These are phyloP conservation scores for Macrocentrus cingulum DNA, from an alignment of 1,140 invertebrate genomes.

Conservation along the genomic window DNA sequence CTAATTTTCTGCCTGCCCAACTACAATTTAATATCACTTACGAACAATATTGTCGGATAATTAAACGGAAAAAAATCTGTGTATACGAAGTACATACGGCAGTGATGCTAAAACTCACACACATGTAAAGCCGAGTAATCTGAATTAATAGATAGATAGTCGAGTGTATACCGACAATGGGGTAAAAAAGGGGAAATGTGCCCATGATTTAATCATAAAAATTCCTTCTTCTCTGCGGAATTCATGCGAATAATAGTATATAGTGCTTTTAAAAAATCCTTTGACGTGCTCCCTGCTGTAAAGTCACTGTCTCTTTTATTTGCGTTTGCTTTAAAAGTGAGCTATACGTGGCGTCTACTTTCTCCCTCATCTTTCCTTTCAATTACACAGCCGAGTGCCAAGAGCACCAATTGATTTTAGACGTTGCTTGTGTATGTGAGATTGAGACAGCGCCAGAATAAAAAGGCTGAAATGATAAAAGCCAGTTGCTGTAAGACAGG, in stretches of 20 bases:
- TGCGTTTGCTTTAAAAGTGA: neutral
- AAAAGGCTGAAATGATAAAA: neutral
- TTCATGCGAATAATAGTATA: constrained; percentile 15
- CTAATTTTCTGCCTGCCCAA: no score
- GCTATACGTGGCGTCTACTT: neutral
- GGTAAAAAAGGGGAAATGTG: neutral
- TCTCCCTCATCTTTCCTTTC: constrained; percentile 24
- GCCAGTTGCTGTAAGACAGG: neutral
- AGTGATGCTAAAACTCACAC: no score
- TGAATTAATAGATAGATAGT: constrained; percentile 6
- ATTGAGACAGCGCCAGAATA: constrained; percentile 20
- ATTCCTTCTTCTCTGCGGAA: neutral
- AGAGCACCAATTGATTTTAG: constrained; percentile 39
- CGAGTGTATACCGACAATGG: neutral
- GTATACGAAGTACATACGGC: no score
- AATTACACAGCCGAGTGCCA: constrained; percentile 34
- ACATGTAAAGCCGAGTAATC: neutral
- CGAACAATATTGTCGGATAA: no score
- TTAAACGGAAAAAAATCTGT: no score
- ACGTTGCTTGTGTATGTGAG: constrained; percentile 22
- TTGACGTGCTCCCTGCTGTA: constrained; percentile 12
- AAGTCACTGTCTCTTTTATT: neutral
- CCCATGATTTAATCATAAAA: constrained; percentile 22
- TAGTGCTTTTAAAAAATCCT: constrained; percentile 18
- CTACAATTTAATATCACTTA: no score